phyloP scores from a whole-genome alignment of 2,113 vertebrate species.

The Ascaphus truei region DNA sequence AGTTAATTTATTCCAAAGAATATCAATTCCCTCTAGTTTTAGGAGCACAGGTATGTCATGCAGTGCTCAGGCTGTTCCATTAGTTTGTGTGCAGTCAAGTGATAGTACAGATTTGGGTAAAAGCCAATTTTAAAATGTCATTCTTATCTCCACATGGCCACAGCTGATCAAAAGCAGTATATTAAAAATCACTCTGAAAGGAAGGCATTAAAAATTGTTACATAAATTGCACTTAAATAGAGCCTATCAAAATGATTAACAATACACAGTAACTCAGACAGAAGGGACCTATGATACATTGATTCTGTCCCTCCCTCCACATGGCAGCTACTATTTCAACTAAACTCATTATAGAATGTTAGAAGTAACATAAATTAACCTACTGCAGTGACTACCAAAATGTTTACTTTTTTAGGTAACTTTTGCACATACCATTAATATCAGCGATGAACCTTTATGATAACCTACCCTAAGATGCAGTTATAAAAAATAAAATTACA shows the following conservation, averaged over 20 bases:
- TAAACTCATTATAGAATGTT: background rate
- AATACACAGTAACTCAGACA: background rate
- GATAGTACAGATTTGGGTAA: slow-evolving; percentile 17
- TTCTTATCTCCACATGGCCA: slow-evolving; percentile 27
- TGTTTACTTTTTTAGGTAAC: no score
- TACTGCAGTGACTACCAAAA: no score
- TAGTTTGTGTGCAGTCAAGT: slow-evolving; percentile 23
- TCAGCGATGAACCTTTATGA: no score
- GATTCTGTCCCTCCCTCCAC: background rate
- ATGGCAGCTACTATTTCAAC: slow-evolving; percentile 6
- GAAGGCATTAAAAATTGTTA: slow-evolving; percentile 23
- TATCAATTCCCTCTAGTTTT: background rate
- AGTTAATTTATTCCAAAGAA: no score
- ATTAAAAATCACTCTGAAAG: slow-evolving; percentile 26
- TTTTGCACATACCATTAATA: no score
- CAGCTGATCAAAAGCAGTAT: slow-evolving; percentile 22
- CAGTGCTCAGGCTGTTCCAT: background rate
- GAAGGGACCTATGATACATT: background rate
- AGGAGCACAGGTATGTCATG: background rate
- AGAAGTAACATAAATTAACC: background rate
- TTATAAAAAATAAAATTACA: no score
- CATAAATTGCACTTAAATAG: slow-evolving; percentile 24
- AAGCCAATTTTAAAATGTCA: slow-evolving; percentile 22
- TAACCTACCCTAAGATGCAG: no score
- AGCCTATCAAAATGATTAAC: slow-evolving; percentile 31